phyloP scores from a whole-genome alignment of 1,140 invertebrate species.

The Trinorchestia longiramus region DNA sequence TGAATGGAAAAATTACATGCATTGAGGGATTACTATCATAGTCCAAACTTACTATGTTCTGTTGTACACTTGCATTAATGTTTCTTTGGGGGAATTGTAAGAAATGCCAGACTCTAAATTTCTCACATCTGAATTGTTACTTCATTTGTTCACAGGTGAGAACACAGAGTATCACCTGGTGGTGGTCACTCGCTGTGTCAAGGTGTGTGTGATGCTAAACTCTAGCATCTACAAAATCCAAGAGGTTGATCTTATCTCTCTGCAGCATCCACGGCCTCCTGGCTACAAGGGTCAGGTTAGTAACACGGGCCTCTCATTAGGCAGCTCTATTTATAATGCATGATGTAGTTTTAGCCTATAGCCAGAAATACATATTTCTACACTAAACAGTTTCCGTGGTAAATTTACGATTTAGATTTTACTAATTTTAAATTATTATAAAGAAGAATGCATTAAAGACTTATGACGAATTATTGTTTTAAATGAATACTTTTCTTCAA shows the following conservation, averaged over 20 bases:
- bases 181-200: conserved; percentile 73
- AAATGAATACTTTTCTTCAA: too few species aligned
- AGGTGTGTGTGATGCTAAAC: conserved; percentile 73
- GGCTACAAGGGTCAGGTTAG: conserved; percentile 79
- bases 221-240: conserved; percentile 68
- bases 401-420: too few species aligned
- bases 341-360: not conserved
- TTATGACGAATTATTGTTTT: too few species aligned
- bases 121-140: not conserved
- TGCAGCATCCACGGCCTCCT: conserved; percentile 69
- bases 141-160: conserved; percentile 69
- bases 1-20: not conserved
- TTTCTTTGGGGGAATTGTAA: not conserved
- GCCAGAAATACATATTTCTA: too few species aligned
- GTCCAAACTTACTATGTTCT: not conserved
- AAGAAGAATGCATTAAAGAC: too few species aligned
- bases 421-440: too few species aligned
- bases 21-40: not conserved
- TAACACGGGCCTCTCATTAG: not conserved
- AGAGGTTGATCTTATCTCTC: conserved; percentile 64
- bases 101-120: not conserved
- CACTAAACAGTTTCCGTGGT: too few species aligned
- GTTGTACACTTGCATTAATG: not conserved
- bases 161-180: conserved; percentile 71
- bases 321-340: not conserved